phyloP scores from a whole-genome alignment of 2,888 invertebrate species.

The Leptinotarsa peninsularis region DNA sequence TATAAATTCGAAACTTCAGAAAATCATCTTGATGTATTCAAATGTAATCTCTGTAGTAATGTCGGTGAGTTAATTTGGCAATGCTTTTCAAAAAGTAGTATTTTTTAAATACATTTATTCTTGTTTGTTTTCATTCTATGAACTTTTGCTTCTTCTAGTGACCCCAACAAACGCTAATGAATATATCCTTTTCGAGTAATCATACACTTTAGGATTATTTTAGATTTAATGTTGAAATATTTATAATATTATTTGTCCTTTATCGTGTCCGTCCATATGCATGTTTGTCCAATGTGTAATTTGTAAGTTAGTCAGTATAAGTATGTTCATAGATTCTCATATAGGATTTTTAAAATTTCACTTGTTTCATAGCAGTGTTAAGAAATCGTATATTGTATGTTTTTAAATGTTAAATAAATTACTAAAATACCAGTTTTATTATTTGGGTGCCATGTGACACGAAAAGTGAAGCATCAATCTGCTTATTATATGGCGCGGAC shows the following conservation, averaged over 20 bases:
- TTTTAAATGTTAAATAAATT: not conserved
- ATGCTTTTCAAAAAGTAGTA: too few relatives aligned
- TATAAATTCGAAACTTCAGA: too few relatives aligned
- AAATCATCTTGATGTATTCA: too few relatives aligned
- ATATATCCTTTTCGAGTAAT: not conserved
- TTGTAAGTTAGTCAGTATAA: not conserved
- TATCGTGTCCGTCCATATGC: constrained; percentile 18
- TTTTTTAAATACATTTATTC: too few relatives aligned
- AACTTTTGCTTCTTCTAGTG: not conserved
- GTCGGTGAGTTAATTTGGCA: too few relatives aligned
- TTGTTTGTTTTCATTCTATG: too few relatives aligned
- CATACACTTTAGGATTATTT: not conserved
- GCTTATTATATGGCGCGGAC: too few relatives aligned
- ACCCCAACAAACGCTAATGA: not conserved
- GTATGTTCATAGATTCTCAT: too few relatives aligned
- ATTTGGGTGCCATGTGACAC: not conserved
- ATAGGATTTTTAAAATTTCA: too few relatives aligned
- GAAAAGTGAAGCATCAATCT: too few relatives aligned
- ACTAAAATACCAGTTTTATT: not conserved
- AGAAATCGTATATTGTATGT: not conserved
- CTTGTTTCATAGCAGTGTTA: too few relatives aligned
- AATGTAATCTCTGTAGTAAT: too few relatives aligned
- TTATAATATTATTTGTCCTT: not conserved
- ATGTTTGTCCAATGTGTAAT: not conserved
- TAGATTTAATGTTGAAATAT: not conserved